Evolutionary conservation across 2,888 invertebrate genomes (phyloP), one percentile per base, ranked within the genome.

Genomic region (Rhogogaster chlorosoma): DNA sequence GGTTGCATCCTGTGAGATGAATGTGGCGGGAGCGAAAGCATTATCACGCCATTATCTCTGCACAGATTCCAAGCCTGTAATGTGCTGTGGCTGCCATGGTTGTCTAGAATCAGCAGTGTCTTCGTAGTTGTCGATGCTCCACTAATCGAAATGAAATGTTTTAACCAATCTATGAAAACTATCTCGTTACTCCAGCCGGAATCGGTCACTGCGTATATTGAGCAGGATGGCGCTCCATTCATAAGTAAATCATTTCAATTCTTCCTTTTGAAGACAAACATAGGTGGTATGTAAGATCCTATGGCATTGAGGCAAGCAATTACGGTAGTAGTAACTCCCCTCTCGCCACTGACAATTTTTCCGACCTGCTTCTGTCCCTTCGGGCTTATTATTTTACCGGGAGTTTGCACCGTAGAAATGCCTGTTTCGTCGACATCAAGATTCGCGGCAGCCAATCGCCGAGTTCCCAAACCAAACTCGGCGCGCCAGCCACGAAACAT

Each of bases 31-130:
- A 90, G 49, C 1, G 89, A 89, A 4, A 90, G 61, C 80, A 90
- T 57, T 22, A 87, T 71, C 12, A 91, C 90, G 29, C 87, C 84
- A 67, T 88, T 87, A 18, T 87, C 84, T 53, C 86, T 71, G 83
- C 89, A 88, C 73, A 86, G 88, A 15, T 88, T 86, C 22, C 86
- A 85, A 26, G 86, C 86, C 9, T 88, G 85, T 0, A 89, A 77
- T n/a, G 88, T 87, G 32, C 87, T 85, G 82, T 91, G 92, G 86
- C 90, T 89, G 49, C 85, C 83, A 86, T 91, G 91, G 84, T 90
- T 90, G 84, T 90, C 89, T 26, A 90, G 85, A 22, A 91, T 85
- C 85, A 93, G 88, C 45, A 93, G 85, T 29, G 92, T 88, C 29
- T 42, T 42, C 9, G 67, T 32, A 32, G 32, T 67, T 32, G 67